Evolutionary conservation across 2,888 invertebrate genomes (phyloP).

Genomic region (Epistrophe grossulariae): DNA sequence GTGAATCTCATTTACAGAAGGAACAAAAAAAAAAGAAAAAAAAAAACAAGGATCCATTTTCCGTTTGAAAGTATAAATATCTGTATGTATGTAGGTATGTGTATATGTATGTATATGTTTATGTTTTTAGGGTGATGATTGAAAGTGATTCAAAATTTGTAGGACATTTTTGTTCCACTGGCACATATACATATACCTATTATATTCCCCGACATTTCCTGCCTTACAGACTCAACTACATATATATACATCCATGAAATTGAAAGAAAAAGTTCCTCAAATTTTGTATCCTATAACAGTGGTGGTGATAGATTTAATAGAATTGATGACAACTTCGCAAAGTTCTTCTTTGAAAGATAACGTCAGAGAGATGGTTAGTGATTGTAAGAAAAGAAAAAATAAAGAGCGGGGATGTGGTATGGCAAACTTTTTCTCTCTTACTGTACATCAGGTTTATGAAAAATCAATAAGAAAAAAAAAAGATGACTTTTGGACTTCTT

Average conservation of each 20-base stretch:
- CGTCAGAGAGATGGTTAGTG: background rate
- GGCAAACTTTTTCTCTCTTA: background rate
- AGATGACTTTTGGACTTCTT: conserved; percentile 31
- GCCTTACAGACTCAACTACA: background rate
- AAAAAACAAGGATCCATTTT: conserved; percentile 17
- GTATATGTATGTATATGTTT: background rate
- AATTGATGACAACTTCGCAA: conserved; percentile 62
- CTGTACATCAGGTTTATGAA: conserved; percentile 13
- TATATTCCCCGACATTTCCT: background rate
- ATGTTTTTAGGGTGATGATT: conserved; percentile 12
- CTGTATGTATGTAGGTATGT: conserved; percentile 9
- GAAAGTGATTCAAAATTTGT: conserved; percentile 49
- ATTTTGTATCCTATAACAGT: conserved; percentile 32
- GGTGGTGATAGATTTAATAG: conserved; percentile 34
- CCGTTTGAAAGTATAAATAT: background rate
- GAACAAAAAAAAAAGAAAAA: background rate
- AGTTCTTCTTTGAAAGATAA: conserved; percentile 30
- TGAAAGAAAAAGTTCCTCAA: conserved; percentile 45
- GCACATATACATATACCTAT: no score
- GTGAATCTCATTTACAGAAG: conserved; percentile 49
- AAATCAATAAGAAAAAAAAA: conserved; percentile 27
- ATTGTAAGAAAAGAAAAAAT: background rate
- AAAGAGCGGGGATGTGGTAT: background rate
- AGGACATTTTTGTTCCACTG: conserved; percentile 30
- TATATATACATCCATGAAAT: background rate